Conservation (phyloP, 2,113 vertebrate species). For the Heliornis fulica region DNA sequence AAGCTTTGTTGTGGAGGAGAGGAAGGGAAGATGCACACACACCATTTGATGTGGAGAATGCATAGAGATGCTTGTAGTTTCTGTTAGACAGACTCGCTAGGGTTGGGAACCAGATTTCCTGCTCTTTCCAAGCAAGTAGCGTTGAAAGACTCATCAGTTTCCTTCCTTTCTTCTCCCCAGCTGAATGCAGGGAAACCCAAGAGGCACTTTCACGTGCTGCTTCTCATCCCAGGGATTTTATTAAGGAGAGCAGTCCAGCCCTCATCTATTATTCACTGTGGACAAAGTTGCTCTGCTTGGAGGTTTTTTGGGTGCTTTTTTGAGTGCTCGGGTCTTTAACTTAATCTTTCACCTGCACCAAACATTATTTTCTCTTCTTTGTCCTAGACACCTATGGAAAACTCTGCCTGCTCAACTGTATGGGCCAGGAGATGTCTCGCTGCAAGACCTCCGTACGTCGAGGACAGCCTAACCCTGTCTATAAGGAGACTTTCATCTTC, state of each 20-base stretch:
- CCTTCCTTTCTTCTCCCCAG: not conserved
- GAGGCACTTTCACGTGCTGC: not conserved
- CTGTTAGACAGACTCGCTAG: not conserved
- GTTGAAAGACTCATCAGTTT: not conserved
- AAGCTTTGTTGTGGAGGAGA: not conserved
- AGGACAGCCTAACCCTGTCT: conserved; percentile 93
- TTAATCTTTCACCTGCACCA: not conserved
- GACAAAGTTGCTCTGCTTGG: not conserved
- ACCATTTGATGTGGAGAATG: not conserved
- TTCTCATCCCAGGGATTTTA: not conserved
- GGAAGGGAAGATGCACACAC: not conserved
- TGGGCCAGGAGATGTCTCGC: conserved; percentile 92
- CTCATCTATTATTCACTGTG: not conserved
- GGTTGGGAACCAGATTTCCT: not conserved
- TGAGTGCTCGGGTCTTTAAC: not conserved
- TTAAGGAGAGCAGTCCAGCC: not conserved
- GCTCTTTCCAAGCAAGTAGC: not conserved
- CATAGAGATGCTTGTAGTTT: not conserved
- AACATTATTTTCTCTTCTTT: not conserved
- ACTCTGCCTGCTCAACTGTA: conserved; percentile 89
- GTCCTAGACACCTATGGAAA: conserved; percentile 89
- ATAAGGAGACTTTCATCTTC: conserved; percentile 97
- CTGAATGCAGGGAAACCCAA: not conserved
- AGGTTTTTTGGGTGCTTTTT: not conserved
- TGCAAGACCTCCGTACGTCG: conserved; percentile 93